phyloP scores from a whole-genome alignment of 2,797 vertebrate genomes.

The Rhodeus uyekii region DNA sequence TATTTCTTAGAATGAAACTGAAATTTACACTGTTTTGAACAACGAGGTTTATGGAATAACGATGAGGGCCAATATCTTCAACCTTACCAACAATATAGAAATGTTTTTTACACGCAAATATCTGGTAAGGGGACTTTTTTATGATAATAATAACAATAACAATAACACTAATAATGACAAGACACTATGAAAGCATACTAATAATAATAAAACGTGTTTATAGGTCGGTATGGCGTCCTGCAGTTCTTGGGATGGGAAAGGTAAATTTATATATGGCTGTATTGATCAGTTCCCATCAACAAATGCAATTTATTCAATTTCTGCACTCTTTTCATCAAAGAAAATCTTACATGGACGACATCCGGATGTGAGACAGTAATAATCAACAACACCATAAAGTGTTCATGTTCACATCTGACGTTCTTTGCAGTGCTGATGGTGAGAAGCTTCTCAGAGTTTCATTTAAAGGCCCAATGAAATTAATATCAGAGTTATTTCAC shows the following conservation, averaged over 20 bases:
- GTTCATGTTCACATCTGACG: no score
- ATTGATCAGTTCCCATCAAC: neutral
- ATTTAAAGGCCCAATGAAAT: no score
- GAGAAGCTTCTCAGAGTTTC: no score
- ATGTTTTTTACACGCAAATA: conserved; percentile 42
- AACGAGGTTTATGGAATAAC: conserved; percentile 50
- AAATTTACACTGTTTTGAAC: conserved; percentile 32
- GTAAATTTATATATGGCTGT: conserved; percentile 22
- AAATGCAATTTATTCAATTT: no score
- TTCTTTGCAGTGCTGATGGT: no score
- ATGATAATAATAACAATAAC: no score
- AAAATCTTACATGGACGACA: no score
- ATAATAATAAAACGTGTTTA: neutral
- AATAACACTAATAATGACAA: no score
- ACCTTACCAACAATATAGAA: conserved; percentile 53
- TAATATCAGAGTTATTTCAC: no score
- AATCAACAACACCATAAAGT: no score
- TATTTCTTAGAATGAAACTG: neutral
- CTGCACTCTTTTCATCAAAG: no score
- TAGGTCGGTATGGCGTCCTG: conserved; percentile 48
- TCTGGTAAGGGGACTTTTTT: conserved; percentile 48
- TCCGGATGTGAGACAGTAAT: no score
- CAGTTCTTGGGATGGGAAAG: conserved; percentile 60
- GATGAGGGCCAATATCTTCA: conserved; percentile 57
- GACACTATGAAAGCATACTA: neutral